A percentile compares a stretch with the other conserved stretches of the same genome.
Evolutionary conservation across 2,113 vertebrate genomes (phyloP).

Genomic region (Hyperopisus bebe): DNA sequence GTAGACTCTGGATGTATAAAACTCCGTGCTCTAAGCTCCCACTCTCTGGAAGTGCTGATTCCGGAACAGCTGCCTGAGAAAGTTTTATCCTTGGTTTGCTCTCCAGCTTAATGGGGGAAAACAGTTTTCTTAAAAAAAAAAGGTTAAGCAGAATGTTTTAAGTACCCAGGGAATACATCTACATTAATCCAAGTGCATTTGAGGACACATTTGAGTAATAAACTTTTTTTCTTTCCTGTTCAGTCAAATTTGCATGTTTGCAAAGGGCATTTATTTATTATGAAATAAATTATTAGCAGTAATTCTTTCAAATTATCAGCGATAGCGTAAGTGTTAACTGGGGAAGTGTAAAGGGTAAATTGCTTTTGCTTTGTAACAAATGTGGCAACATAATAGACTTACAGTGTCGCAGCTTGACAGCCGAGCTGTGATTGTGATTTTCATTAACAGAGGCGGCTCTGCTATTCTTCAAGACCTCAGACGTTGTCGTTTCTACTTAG

Average conservation of each 20-base stretch:
- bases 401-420: not conserved
- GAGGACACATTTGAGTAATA: not conserved
- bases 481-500: not conserved
- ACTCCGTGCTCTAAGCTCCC: not conserved
- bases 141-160: not conserved
- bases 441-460: not conserved
- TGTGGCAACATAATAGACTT: not conserved
- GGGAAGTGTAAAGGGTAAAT: not conserved
- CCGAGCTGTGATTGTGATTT: not conserved
- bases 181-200: constrained; percentile 1
- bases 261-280: not conserved
- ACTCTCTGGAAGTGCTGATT: not conserved
- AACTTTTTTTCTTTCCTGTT: not conserved
- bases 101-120: not conserved
- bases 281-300: not conserved
- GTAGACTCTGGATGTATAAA: not conserved
- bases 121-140: not conserved
- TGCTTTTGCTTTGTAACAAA: not conserved
- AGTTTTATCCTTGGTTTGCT: not conserved
- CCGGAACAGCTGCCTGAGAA: not conserved
- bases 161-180: not conserved
- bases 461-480: not conserved
- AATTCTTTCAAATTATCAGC: not conserved
- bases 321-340: not conserved
- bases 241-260: not conserved